These are phyloP conservation scores for Hymenopus coronatus DNA, from an alignment of 2,888 invertebrate species.

Conservation along the genomic window DNA sequence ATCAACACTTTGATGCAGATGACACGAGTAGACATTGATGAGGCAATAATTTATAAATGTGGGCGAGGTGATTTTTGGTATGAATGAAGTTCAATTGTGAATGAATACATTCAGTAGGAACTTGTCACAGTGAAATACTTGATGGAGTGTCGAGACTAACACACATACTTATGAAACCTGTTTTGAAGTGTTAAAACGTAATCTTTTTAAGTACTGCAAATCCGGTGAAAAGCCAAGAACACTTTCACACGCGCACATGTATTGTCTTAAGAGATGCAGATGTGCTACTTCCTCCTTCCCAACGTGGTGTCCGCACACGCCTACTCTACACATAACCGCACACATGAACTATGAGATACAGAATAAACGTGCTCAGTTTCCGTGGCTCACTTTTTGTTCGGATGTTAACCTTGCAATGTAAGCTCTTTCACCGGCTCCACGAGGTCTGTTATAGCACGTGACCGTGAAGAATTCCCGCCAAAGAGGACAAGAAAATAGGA, in stretches of 20 bases:
- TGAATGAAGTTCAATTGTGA: no score
- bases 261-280: no score
- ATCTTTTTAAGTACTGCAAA: neutral
- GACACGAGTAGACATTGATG: neutral
- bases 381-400: neutral
- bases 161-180: no score
- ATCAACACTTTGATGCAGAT: neutral
- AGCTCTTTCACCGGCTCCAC: neutral
- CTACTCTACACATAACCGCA: neutral
- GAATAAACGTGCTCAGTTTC: neutral
- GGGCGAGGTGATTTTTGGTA: no score
- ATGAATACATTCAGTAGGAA: no score
- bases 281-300: no score
- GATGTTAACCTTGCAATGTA: neutral
- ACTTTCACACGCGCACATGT: neutral
- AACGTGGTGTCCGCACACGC: no score
- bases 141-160: no score
- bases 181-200: neutral
- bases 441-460: neutral
- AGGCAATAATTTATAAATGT: no score
- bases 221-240: neutral
- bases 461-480: neutral
- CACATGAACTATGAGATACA: neutral
- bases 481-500: neutral
- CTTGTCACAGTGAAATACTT: no score